Evolutionary conservation across 1,140 invertebrate genomes (phyloP).

Genomic region (Drosophila insularis): DNA sequence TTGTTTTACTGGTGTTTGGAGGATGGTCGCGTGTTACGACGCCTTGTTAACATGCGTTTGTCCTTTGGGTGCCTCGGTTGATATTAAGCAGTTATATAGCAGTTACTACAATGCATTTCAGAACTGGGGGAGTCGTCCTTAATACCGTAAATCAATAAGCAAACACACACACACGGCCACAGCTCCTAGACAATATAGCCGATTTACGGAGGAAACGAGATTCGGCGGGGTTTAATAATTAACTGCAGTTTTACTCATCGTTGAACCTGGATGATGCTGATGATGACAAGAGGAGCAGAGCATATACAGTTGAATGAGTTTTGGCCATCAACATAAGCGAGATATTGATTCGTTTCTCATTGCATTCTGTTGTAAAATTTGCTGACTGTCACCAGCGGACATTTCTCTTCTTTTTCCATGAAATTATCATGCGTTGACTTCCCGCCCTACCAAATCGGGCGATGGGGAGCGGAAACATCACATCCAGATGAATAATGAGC

Average conservation of each 20-base stretch:
- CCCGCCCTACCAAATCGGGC: too few species aligned
- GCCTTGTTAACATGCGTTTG: conserved; percentile 71
- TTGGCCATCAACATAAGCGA: conserved; percentile 14
- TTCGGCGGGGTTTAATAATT: conserved; percentile 48
- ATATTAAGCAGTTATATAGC: conserved; percentile 26
- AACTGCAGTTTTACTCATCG: conserved; percentile 62
- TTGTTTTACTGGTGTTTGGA: conserved; percentile 36
- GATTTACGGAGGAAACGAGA: conserved; percentile 15
- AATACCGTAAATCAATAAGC: conserved; percentile 75
- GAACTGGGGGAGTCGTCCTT: conserved; percentile 31
- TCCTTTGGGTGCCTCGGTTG: conserved; percentile 41
- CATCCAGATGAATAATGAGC: conserved; percentile 67
- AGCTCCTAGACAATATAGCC: conserved; percentile 16
- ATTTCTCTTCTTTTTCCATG: background rate
- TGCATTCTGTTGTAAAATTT: conserved; percentile 15
- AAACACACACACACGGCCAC: conserved; percentile 17
- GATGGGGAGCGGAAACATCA: background rate
- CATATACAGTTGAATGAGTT: conserved; percentile 14
- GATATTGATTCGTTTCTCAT: conserved; percentile 54
- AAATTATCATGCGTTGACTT: conserved; percentile 16
- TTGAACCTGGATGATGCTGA: background rate
- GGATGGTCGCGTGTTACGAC: conserved; percentile 62
- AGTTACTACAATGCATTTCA: conserved; percentile 36
- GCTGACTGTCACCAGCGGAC: conserved; percentile 28
- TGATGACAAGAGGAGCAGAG: background rate